Evolutionary conservation across 2,888 invertebrate genomes (phyloP), one percentile per base, ranked within the genome.

Genomic region (Therioaphis trifolii): DNA sequence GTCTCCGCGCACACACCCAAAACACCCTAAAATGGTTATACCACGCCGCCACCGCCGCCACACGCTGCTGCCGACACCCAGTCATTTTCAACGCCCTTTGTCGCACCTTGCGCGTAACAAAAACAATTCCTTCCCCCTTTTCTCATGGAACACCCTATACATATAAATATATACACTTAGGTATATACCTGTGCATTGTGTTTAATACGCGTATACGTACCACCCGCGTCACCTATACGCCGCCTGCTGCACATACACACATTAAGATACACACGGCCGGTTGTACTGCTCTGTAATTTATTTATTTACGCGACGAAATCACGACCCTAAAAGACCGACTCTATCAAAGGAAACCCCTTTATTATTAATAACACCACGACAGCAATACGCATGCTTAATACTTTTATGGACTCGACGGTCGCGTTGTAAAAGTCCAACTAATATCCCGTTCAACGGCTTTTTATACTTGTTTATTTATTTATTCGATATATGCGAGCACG

Each of bases 61-160:
- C 27, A 29, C 27, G 18, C 24, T 12, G 29, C 52, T 21, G 27
- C 46, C 66, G 63, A 49, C 61, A 69, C 74, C 63, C 52, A 9
- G 74, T 82, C 61, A 74, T 82, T 82, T 82, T 66, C 82, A 82
- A 82, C 82, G 82, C 82, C 82, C 82, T 82, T 63, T 74, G 82
- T 72, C 82, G 82, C 82, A 61, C 68, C 78, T 82, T 63, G 69
- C 68, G 12, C 69, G 55, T 69, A 69, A 79, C 68, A 55, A 55
- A 80, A 61, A 63, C 63, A 66, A 69, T 80, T 71, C 35, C 35
- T 7, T 7, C 35, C 35, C 35, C 35, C 35, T 27, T 49, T 69
- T 40, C 9, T 24, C 58, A 35, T n/a, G n/a, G n/a, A n/a, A 24
- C n/a, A n/a, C 2, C 12, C 46, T 12, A 12, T n/a, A 5, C 58